A percentile compares a stretch with the other conserved stretches of the same genome.
These are phyloP conservation scores for Melipona quadrifasciata DNA, from an alignment of 1,140 invertebrate genomes.

Conservation along the genomic window DNA sequence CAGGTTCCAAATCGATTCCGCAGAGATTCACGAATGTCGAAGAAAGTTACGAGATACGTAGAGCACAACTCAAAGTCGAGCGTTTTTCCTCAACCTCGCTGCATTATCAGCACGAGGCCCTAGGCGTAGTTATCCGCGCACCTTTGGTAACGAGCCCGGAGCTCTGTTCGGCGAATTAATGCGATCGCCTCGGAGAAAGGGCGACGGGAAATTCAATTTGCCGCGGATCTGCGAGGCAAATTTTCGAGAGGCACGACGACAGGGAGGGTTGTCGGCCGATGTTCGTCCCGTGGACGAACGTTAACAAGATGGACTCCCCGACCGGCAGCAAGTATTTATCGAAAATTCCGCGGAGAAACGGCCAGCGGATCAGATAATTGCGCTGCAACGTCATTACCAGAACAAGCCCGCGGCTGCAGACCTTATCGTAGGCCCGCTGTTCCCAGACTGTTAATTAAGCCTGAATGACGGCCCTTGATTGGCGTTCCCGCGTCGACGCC, in stretches of 20 bases:
- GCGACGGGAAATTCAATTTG: constrained; percentile 23
- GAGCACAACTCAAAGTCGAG: neutral
- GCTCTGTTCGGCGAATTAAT: constrained; percentile 18
- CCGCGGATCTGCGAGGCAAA: neutral
- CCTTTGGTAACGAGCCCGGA: neutral
- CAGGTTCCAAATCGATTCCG: neutral
- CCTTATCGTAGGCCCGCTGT: constrained; percentile 27
- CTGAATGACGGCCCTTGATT: constrained; percentile 51
- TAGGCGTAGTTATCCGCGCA: neutral
- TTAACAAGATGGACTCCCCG: constrained; percentile 20
- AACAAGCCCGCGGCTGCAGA: constrained; percentile 28
- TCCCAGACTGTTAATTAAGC: constrained; percentile 44
- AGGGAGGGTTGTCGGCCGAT: too few species aligned
- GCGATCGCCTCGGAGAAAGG: constrained; percentile 2
- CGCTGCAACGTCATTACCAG: constrained; percentile 46
- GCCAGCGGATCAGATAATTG: constrained; percentile 44
- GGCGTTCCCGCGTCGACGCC: constrained; percentile 18
- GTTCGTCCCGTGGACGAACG: neutral
- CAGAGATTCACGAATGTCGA: neutral
- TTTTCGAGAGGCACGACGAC: neutral
- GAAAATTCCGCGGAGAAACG: constrained; percentile 31
- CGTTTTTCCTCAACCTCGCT: neutral
- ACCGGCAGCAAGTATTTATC: constrained; percentile 4
- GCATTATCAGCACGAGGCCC: too few species aligned
- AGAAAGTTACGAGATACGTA: too few species aligned